Evolutionary conservation across 2,888 invertebrate species (phyloP).

Genomic region (Lasioglossum vierecki): DNA sequence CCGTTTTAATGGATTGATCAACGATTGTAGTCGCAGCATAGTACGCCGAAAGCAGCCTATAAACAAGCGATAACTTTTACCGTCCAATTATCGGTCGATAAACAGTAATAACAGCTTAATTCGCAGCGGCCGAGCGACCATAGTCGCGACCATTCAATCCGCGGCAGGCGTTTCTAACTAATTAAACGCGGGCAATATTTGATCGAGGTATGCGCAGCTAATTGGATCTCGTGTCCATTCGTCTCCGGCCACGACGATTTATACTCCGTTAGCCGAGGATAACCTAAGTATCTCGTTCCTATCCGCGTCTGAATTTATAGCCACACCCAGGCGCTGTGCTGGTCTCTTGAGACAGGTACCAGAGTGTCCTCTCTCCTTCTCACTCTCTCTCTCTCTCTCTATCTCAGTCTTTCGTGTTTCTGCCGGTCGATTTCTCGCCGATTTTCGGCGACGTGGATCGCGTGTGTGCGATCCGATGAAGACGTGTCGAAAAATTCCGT

Average conservation of each 20-base stretch:
- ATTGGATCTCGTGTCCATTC: conserved; percentile 54
- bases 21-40: background rate
- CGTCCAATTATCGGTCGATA: conserved; percentile 1
- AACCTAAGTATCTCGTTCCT: conserved; percentile 56
- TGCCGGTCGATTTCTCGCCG: conserved; percentile 9
- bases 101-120: conserved; percentile 1
- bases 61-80: conserved; percentile 2
- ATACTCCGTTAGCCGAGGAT: conserved; percentile 45
- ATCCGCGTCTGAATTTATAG: conserved; percentile 60
- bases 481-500: background rate
- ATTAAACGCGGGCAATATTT: conserved; percentile 52
- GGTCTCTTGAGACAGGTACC: conserved; percentile 58
- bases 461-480: background rate
- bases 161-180: conserved; percentile 37
- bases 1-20: background rate
- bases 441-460: conserved; percentile 21
- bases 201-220: conserved; percentile 50
- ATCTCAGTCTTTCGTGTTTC: background rate
- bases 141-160: background rate
- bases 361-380: background rate
- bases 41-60: background rate
- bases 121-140: background rate
- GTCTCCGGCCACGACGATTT: conserved; percentile 43
- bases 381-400: too few species aligned
- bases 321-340: conserved; percentile 44